A percentile compares a stretch with the other conserved stretches of the same genome.
phyloP scores from a whole-genome alignment of 2,888 invertebrate species.

The Smittia aterrima region DNA sequence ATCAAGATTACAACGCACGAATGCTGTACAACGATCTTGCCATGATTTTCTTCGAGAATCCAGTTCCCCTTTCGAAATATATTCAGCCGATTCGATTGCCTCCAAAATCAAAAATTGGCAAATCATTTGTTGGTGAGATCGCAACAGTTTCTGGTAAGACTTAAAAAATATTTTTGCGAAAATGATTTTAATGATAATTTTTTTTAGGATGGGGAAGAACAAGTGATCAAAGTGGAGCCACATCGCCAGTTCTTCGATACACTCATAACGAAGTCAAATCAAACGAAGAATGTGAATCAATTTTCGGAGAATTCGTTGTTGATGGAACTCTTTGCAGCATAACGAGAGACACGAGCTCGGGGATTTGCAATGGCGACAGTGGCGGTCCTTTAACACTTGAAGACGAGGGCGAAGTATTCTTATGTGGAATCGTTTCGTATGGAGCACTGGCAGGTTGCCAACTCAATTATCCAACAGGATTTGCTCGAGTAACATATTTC shows the following conservation, averaged over 20 bases:
- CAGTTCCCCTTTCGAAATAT: neutral
- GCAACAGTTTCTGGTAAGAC: neutral
- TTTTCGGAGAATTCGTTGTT: slow-evolving; percentile 46
- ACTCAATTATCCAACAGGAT: slow-evolving; percentile 50
- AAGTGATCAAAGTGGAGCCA: neutral
- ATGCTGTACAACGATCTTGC: slow-evolving; percentile 17
- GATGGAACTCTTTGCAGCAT: slow-evolving; percentile 49
- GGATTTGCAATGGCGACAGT: slow-evolving; percentile 48
- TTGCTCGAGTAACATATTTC: slow-evolving; percentile 50
- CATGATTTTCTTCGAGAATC: neutral
- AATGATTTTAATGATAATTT: neutral
- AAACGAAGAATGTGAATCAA: slow-evolving; percentile 47
- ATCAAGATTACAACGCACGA: neutral
- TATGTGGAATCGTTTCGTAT: slow-evolving; percentile 50
- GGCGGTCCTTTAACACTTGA: slow-evolving; percentile 47
- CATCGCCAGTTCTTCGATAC: slow-evolving; percentile 44
- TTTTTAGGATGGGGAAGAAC: slow-evolving; percentile 19
- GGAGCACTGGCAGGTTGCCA: slow-evolving; percentile 49
- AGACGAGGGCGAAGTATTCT: slow-evolving; percentile 33
- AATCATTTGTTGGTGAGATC: neutral
- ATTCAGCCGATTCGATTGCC: slow-evolving; percentile 18
- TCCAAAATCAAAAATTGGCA: neutral
- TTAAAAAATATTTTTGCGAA: neutral
- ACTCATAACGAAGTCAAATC: slow-evolving; percentile 48
- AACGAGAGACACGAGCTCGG: slow-evolving; percentile 44